Conservation (phyloP, 2,113 vertebrate genomes). For the Sitta europaea region DNA sequence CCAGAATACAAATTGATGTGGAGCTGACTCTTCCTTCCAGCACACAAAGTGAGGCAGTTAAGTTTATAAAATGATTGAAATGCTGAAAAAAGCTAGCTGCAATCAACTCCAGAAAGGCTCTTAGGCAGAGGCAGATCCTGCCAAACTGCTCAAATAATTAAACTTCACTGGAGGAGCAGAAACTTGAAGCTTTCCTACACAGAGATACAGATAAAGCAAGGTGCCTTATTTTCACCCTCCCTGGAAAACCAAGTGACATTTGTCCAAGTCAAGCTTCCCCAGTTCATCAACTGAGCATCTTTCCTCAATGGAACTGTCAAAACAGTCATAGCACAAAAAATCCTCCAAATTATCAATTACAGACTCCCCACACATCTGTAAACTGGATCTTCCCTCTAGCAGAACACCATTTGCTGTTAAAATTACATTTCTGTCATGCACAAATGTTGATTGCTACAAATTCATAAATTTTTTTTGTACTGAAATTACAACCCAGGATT, state of each 20-base stretch:
- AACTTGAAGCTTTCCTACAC: background rate
- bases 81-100: background rate
- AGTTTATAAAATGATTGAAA: background rate
- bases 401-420: background rate
- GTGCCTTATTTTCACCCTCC: background rate
- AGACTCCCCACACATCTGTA: background rate
- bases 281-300: background rate
- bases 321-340: background rate
- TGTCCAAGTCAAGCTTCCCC: background rate
- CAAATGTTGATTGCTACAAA: background rate
- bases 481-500: background rate
- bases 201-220: rapidly evolving
- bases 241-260: background rate
- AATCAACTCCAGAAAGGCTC: background rate
- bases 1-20: background rate
- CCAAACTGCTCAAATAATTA: background rate
- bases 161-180: background rate
- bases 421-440: background rate
- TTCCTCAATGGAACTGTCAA: background rate
- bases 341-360: background rate
- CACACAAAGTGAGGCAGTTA: background rate
- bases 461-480: background rate
- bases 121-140: background rate
- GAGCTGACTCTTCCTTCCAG: background rate
- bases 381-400: background rate